Conservation (phyloP, 2,888 invertebrate species). For the Yponomeuta cagnagella region DNA sequence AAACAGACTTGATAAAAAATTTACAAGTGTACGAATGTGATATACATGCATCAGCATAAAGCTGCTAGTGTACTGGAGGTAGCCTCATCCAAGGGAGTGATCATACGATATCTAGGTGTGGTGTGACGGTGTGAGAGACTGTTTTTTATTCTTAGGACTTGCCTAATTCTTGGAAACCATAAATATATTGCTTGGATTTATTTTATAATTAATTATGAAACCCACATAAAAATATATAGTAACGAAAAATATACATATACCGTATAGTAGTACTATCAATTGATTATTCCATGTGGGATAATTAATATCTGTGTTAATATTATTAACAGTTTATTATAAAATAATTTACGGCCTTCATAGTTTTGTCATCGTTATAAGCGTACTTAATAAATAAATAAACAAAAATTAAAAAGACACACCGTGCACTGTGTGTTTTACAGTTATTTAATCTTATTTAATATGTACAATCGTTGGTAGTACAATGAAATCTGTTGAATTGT, state of each 20-base stretch:
- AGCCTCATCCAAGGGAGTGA: too few relatives aligned
- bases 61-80: too few relatives aligned
- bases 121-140: too few relatives aligned
- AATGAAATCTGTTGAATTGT: constrained; percentile 42
- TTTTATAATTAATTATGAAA: too few relatives aligned
- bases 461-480: constrained; percentile 66
- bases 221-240: not conserved
- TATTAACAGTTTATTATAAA: constrained; percentile 72
- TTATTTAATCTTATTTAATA: constrained; percentile 72
- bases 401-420: constrained; percentile 64
- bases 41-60: too few relatives aligned
- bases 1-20: too few relatives aligned
- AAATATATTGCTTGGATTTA: too few relatives aligned
- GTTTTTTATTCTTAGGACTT: too few relatives aligned
- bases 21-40: too few relatives aligned
- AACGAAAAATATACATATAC: not conserved
- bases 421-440: constrained; percentile 73
- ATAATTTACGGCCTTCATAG: constrained; percentile 64
- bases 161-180: too few relatives aligned
- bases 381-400: constrained; percentile 61
- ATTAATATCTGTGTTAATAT: constrained; percentile 18
- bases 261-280: not conserved
- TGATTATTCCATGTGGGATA: not conserved
- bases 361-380: constrained; percentile 70
- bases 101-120: too few relatives aligned